These are phyloP conservation scores for Tetraodon nigroviridis DNA, from an alignment of 2,113 vertebrate species.

Conservation along the genomic window DNA sequence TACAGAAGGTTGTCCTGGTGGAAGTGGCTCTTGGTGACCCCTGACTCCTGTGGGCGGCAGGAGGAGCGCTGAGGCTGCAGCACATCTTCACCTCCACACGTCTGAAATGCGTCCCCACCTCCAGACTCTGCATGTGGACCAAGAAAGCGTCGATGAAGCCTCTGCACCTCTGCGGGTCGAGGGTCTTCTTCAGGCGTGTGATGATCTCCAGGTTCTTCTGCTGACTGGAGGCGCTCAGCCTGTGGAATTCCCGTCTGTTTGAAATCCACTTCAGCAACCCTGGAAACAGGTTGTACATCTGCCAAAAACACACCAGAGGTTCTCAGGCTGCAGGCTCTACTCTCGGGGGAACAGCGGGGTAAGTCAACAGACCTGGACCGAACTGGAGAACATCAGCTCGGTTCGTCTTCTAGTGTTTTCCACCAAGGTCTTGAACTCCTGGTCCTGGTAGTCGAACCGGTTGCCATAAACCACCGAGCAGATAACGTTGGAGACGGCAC, in stretches of 20 bases:
- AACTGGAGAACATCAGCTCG: no score
- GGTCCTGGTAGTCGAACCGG: constrained; percentile 52
- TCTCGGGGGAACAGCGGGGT: no score
- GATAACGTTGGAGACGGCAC: constrained; percentile 44
- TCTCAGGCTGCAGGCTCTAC: neutral
- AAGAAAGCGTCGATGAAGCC: constrained; percentile 47
- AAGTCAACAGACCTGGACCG: no score
- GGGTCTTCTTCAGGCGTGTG: constrained; percentile 21
- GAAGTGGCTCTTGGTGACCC: constrained; percentile 33
- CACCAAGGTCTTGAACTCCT: constrained; percentile 26
- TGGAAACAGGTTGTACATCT: constrained; percentile 50
- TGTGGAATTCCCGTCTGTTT: accelerated
- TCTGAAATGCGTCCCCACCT: constrained; percentile 26
- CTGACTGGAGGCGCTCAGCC: accelerated
- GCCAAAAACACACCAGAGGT: neutral
- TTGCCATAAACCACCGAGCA: constrained; percentile 48
- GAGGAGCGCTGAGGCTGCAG: no score
- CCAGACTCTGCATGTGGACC: constrained; percentile 12
- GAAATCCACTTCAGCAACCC: constrained; percentile 1
- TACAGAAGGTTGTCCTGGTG: constrained; percentile 35
- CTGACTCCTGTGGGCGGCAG: constrained; percentile 29
- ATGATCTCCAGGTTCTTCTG: constrained; percentile 4
- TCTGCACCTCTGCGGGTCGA: constrained; percentile 47
- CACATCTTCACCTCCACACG: no score
- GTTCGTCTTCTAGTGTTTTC: neutral